Base-by-base conservation (phyloP, 1,140 invertebrate species). In the Nasonia giraulti region DNA sequence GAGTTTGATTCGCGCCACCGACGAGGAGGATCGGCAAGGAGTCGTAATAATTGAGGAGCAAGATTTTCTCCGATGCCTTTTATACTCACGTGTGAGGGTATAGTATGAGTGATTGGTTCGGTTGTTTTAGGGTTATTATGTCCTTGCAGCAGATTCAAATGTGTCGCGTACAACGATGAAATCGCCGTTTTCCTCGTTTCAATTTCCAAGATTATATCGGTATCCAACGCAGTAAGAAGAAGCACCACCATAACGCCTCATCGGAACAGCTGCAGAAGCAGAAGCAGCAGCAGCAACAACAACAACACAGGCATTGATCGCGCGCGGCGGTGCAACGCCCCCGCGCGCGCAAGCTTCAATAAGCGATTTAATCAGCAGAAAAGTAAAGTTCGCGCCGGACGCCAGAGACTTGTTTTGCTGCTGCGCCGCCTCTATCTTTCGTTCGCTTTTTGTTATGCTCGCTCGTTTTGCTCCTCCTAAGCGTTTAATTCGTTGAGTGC, bases 281-380 rank as follows among this genome's bases (percentile, higher is more conserved):
- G n/a, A n/a, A 55, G 50, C 50, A 71, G 68, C 2, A 73, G 69
- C 20, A 27, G 14, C 47, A 33, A 47, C 40, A 47, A 55, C 33
- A 68, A 79, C 44, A 17, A 71, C 27, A 80, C 10, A 44, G 40
- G 47, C 77, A 73, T 84, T 69, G 82, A 83, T 83, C 62, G 82
- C 40, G 12, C 62, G 47, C 62, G 74, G 79, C 71, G 74, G 80
- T 82, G 79, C 84, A 82, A 66, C 80, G 44, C 12, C 44, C 76
- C 84, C 76, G 66, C 75, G 44, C 75, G 44, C 12, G 6, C 75
- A 11, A 68, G 75, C 80, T 82, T 68, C 79, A 81, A 85, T 85
- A 76, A 81, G 78, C 84, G 84, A 85, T 85, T 85, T 85, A 85
- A 85, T 85, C 84, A 85, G 77, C 79, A 74, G 79, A 77, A 85